Evolutionary conservation across 2,888 invertebrate genomes (phyloP), one percentile per base, ranked within the genome.

Genomic region (Cataglyphis livida): DNA sequence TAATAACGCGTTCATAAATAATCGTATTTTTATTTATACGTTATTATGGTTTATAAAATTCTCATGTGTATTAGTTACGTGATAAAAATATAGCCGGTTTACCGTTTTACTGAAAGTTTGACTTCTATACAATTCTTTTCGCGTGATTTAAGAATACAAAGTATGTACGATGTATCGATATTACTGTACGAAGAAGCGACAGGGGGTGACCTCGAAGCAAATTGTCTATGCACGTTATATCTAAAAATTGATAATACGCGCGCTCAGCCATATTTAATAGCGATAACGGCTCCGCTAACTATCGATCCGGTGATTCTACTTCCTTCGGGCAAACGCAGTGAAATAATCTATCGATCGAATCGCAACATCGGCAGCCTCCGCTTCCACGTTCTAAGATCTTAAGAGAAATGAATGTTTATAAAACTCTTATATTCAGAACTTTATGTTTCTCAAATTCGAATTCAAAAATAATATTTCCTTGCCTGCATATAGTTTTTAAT

Each of bases 281-380:
- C 81, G 84, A 88, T 85, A 85, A 81, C 85, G 84, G 81, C 82
- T 83, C 6, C 54, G 83, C 51, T 84, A 84, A 88, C 74, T 84
- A 87, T 38, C 84, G 70, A 87, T 88, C 81, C 48, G 18, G 25
- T 61, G 87, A 83, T 84, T 76, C 73, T 57, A 57, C 74, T 85
- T 81, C 70, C 83, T 59, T 28, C 68, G 59, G 79, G 71, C 82
- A 48, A 21, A 6, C n/a, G 28, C 76, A 76, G 57, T 76, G 62
- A 41, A 70, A 73, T 62, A 59, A 78, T 83, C 66, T 73, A 61
- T 54, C 10, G 62, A 81, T 83, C 81, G 71, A 41, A 41, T 65
- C 44, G 15, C 66, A 9, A 5, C 32, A 21, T 81, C 73, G n/a
- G 38, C 38, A 21, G 10, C 7, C 18, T 66, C 21, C 51, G 12